phyloP scores from a whole-genome alignment of 2,888 invertebrate genomes.

The Eilema sororculum region DNA sequence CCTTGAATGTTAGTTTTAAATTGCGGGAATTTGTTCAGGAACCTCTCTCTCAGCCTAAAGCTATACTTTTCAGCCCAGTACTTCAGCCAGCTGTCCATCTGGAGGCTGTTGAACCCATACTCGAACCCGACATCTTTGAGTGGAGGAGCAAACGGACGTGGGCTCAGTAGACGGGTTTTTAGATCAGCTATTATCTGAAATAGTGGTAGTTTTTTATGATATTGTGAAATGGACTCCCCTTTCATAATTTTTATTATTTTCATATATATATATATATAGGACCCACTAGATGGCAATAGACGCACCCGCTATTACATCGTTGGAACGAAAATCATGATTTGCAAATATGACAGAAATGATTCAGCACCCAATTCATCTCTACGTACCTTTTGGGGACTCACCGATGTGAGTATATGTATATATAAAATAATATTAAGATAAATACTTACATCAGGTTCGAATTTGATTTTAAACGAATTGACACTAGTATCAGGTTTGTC shows the following conservation, averaged over 20 bases:
- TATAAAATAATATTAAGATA: conserved; percentile 9
- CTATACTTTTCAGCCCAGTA: conserved; percentile 94
- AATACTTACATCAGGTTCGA: conserved; percentile 44
- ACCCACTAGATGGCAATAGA: too few species aligned
- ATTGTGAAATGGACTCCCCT: neutral
- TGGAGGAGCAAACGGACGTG: conserved; percentile 78
- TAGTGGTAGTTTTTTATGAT: neutral
- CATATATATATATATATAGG: too few species aligned
- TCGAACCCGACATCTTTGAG: conserved; percentile 91
- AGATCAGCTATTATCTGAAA: conserved; percentile 72
- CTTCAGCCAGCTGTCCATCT: conserved; percentile 88
- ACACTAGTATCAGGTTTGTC: conserved; percentile 80
- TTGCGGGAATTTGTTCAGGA: conserved; percentile 91
- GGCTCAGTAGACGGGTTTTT: conserved; percentile 63
- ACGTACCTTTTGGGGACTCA: too few species aligned
- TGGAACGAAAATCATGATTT: too few species aligned
- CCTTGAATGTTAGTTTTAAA: conserved; percentile 92
- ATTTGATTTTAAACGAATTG: conserved; percentile 84
- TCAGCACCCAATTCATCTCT: too few species aligned
- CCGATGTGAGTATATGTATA: neutral
- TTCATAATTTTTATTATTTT: neutral
- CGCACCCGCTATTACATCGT: too few species aligned
- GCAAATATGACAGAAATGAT: too few species aligned
- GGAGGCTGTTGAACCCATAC: conserved; percentile 93
- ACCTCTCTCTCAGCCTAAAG: conserved; percentile 86